Conservation (phyloP, 1,140 invertebrate species). For the Rhopalosiphum padi region DNA sequence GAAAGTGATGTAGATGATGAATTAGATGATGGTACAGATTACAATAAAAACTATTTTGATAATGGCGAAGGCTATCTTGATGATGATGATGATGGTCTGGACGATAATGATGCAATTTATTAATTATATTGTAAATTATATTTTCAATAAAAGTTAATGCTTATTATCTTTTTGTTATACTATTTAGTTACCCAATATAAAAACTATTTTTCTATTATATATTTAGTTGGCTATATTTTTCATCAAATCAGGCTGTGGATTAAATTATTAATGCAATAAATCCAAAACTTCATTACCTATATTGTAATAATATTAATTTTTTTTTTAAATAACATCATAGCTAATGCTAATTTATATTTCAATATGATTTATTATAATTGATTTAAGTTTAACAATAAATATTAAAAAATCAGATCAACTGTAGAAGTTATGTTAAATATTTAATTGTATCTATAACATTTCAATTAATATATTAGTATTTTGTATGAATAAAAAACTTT, state of each 20-base stretch:
- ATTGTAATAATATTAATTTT: neutral
- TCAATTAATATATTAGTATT: neutral
- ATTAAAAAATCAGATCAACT: neutral
- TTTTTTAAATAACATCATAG: neutral
- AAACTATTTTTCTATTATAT: neutral
- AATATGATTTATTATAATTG: neutral
- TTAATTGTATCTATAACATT: neutral
- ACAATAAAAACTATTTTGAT: constrained; percentile 72
- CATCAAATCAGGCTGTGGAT: neutral
- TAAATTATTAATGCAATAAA: neutral
- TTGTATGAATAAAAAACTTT: neutral
- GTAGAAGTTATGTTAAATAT: neutral
- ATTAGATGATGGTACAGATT: constrained; percentile 62
- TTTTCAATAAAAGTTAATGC: neutral
- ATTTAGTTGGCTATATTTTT: neutral
- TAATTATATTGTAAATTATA: constrained; percentile 60
- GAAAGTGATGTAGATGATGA: constrained; percentile 64
- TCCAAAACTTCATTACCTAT: neutral
- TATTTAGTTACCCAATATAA: neutral
- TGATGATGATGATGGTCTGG: constrained; percentile 81
- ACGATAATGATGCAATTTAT: constrained; percentile 75
- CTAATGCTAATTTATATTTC: neutral
- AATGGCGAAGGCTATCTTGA: constrained; percentile 86
- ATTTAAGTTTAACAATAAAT: neutral
- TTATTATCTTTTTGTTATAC: neutral